phyloP scores from a whole-genome alignment of 2,797 vertebrate genomes.

The Holocentrus rufus region DNA sequence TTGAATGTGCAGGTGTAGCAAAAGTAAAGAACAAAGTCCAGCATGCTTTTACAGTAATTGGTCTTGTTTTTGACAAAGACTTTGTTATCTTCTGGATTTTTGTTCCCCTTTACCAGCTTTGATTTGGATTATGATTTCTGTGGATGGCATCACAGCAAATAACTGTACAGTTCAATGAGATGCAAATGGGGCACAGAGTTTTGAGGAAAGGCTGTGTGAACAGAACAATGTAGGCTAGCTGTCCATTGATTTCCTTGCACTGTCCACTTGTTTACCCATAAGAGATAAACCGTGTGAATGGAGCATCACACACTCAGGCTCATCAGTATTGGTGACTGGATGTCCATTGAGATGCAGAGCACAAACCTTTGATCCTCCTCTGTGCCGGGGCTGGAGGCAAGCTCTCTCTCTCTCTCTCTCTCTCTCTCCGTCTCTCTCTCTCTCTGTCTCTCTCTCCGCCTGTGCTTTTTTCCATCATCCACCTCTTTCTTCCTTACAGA shows the following conservation, averaged over 20 bases:
- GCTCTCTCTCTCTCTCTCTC: conserved; percentile 60
- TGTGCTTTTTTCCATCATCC: conserved; percentile 68
- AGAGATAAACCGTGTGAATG: conserved; percentile 71
- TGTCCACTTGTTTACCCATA: conserved; percentile 68
- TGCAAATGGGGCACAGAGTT: background rate
- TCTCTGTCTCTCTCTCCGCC: background rate
- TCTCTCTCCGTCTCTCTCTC: conserved; percentile 13
- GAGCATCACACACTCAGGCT: conserved; percentile 71
- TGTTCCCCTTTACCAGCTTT: background rate
- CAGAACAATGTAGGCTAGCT: background rate
- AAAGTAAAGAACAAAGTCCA: background rate
- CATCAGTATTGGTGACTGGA: conserved; percentile 81
- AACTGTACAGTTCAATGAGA: conserved; percentile 14
- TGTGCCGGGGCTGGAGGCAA: conserved; percentile 76
- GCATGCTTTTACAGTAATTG: too few relatives aligned
- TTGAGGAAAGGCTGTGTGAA: background rate
- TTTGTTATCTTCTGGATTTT: background rate
- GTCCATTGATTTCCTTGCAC: conserved; percentile 53
- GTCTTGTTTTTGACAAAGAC: background rate
- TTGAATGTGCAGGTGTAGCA: conserved; percentile 10
- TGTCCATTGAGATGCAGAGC: conserved; percentile 83
- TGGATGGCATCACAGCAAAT: conserved; percentile 4
- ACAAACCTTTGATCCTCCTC: conserved; percentile 82
- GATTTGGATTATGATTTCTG: conserved; percentile 13
- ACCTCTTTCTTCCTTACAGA: conserved; percentile 61